Evolutionary conservation across 2,113 vertebrate species (phyloP), one percentile per base, ranked within the genome.

Genomic region (Lutjanus erythropterus): DNA sequence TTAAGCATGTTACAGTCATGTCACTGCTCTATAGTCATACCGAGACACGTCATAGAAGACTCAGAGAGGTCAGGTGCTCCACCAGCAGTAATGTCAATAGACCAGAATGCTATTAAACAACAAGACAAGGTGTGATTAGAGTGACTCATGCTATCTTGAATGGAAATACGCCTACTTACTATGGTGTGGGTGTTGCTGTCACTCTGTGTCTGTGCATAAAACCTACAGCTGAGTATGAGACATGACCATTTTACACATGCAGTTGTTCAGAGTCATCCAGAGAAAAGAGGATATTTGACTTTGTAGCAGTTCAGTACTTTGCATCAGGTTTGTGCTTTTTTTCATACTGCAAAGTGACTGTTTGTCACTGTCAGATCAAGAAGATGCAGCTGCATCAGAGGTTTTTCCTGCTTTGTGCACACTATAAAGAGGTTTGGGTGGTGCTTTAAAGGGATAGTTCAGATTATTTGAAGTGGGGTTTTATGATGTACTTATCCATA

Each of bases 111-210:
- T 9, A 23, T 25, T 12, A 53, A 52, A 41, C 31, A 61, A 65
- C 29, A 53, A 41, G 58, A 64, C 15, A 67, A 9, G 31, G 25
- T 65, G 25, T 66, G 73, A 71, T 58, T 33, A 18, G 6, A 67
- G 33, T 84, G 66, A 75, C 71, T 80, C 71, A 75, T 47, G 60
- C 47, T 53, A 25, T 77, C 25, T 80, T 52, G n/a, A 73, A 29
- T 64, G 46, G 47, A 55, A 61, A 76, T 55, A 41, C 39, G 21
- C 29, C 52, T 50, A 9, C 58, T n/a, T n/a, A 39, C 23, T 23
- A 3, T 5, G 15, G 10, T 3, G 16, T 58, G 23, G 39, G 47
- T 37, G 5, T 12, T 77, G 15, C 23, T n/a, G 9, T 64, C 18
- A 23, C 6, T 21, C 29, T 16, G 9, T 60, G 41, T 66, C 10